phyloP scores from a whole-genome alignment of 2,888 invertebrate species.

The Mythimna pallens region DNA sequence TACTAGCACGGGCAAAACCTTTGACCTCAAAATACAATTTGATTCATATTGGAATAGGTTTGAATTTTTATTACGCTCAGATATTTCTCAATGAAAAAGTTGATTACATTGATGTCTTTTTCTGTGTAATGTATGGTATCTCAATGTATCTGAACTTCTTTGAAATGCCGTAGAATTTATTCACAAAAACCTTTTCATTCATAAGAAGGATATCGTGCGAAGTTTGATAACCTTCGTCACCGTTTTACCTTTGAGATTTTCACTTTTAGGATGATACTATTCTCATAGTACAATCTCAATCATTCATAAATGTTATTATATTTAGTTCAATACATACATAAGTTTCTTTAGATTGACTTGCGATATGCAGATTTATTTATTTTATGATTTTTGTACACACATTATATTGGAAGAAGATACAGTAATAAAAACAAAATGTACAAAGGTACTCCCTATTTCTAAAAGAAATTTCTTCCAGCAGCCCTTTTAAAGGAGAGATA shows the following conservation, averaged over 20 bases:
- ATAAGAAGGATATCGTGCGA: conserved; percentile 3
- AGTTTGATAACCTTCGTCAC: no score
- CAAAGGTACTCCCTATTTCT: no score
- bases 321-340: not conserved
- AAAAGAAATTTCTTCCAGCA: no score
- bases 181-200: conserved; percentile 24
- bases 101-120: conserved; percentile 15
- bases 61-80: not conserved
- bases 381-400: no score
- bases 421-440: no score
- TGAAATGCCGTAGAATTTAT: conserved; percentile 35
- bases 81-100: conserved; percentile 38
- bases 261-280: not conserved
- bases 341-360: not conserved
- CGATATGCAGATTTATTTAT: not conserved
- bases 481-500: no score
- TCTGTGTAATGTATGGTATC: conserved; percentile 18
- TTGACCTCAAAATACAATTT: conserved; percentile 10
- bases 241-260: not conserved
- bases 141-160: conserved; percentile 20
- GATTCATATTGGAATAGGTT: conserved; percentile 11
- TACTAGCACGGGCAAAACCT: not conserved
- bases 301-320: conserved; percentile 4
- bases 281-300: not conserved
- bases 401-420: no score